A percentile compares a stretch with the other conserved stretches of the same genome.
These are phyloP conservation scores for Crypturellus undulatus DNA, from an alignment of 2,113 vertebrate species.

Conservation along the genomic window DNA sequence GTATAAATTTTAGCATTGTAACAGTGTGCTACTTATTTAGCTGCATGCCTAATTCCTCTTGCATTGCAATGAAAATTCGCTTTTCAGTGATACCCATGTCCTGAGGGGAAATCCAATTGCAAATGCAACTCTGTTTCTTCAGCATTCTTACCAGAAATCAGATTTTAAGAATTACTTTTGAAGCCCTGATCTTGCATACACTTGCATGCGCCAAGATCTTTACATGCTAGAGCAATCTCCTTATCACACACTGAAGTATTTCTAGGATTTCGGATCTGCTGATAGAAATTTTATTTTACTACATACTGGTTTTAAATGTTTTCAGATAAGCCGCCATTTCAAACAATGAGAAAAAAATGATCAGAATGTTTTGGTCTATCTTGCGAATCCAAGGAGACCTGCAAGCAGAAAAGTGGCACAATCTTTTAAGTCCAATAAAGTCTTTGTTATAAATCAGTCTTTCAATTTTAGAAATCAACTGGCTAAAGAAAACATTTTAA, in stretches of 20 bases:
- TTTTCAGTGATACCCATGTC: neutral
- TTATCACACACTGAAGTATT: neutral
- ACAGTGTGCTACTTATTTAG: neutral
- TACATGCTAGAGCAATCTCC: neutral
- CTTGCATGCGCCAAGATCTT: neutral
- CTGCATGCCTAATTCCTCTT: conserved; percentile 12
- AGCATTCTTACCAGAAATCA: neutral
- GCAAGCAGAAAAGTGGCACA: neutral
- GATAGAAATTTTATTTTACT: neutral
- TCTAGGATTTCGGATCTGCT: neutral
- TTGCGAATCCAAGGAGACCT: neutral
- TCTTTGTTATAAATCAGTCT: neutral
- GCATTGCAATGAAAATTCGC: conserved; percentile 28
- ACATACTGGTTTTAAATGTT: neutral
- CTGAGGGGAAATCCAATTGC: conserved; percentile 34
- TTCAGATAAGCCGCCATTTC: neutral
- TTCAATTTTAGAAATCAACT: neutral
- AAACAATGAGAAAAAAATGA: neutral
- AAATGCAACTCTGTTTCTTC: neutral
- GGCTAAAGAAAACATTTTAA: neutral
- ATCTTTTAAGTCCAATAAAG: neutral
- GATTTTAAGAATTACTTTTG: neutral
- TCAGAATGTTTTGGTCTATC: neutral
- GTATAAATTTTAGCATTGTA: neutral
- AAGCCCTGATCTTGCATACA: neutral